Evolutionary conservation across 2,797 vertebrate species (phyloP), one percentile per base, ranked within the genome.

Genomic region (Stomatorhinus walkeri): DNA sequence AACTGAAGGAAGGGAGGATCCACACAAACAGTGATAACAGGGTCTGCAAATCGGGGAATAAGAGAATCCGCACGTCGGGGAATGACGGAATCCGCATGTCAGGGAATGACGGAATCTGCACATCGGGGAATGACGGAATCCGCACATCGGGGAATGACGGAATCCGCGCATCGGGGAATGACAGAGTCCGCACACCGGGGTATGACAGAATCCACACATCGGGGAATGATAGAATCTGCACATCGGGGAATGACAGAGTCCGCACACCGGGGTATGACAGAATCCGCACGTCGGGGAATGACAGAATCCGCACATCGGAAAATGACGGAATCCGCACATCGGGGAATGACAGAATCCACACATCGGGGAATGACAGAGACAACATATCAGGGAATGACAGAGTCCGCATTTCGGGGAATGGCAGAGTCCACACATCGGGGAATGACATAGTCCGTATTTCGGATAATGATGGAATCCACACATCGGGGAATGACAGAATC

Each of bases 221-320:
- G 1, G n/a, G 6, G 22, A 28, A 9, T 3, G 7, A 10, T 0
- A 64, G 2, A 64, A 0, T 16, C 14, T 16, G 0, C 52, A 56
- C 0, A 14, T 51, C 12, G 2, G 2, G 2, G 0, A 51, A 54
- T 54, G 4, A 54, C 3, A 54, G 3, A 5, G 0, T 19, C 52
- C 0, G 0, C 52, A 16, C 1, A 0, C n/a, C 54, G 5, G 54
- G 19, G 54, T 2, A 56, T n/a, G 10, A 56, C 19, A n/a, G 5
- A 56, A 1, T n/a, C 54, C 19, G 0, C 16, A 56, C 0, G 0
- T n/a, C 19, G 1, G 54, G 6, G 54, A 2, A 56, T n/a, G 3
- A n/a, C 0, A 56, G 5, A 56, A 0, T n/a, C 22, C 8, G 0
- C 61, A 28, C 0, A 0, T 64, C 24, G 9, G 61, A 9, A 24